Percentiles rank a stretch among this genome's conserved stretches.
Conservation (phyloP, 1,140 invertebrate genomes). For the Drosophila bocqueti region DNA sequence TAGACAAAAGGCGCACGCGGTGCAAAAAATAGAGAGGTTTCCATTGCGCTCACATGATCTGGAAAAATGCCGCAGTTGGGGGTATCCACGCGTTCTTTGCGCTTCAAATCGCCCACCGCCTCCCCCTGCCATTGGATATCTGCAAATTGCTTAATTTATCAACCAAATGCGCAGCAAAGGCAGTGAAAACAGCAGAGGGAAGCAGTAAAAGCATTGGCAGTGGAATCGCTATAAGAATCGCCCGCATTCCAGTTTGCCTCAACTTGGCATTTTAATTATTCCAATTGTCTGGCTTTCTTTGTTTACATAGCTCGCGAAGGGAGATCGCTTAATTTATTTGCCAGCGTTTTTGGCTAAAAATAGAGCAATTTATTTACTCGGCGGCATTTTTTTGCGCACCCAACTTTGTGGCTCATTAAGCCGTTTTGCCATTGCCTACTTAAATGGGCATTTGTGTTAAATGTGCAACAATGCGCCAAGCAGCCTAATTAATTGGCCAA, state of each 20-base stretch:
- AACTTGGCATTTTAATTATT: constrained; percentile 79
- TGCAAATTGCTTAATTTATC: constrained; percentile 73
- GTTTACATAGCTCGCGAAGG: constrained; percentile 56
- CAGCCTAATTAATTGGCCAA: constrained; percentile 69
- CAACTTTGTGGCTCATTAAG: constrained; percentile 51
- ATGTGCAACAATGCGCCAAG: constrained; percentile 29
- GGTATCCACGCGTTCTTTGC: constrained; percentile 53
- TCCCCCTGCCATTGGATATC: constrained; percentile 5
- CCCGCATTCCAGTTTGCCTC: constrained; percentile 64
- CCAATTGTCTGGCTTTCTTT: constrained; percentile 73
- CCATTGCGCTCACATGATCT: constrained; percentile 30
- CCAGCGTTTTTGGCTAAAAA: constrained; percentile 62
- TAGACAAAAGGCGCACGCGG: constrained; percentile 30
- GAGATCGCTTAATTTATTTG: constrained; percentile 66
- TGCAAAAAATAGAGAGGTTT: constrained; percentile 18
- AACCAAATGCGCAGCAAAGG: constrained; percentile 58
- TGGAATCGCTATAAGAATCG: constrained; percentile 21
- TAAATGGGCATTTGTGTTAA: constrained; percentile 64
- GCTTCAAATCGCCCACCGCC: neutral
- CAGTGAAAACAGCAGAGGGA: constrained; percentile 8
- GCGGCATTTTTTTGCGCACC: constrained; percentile 25
- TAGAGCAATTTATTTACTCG: constrained; percentile 70
- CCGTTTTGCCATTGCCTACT: constrained; percentile 58
- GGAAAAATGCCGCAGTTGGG: constrained; percentile 45
- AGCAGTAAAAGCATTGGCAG: constrained; percentile 21